Evolutionary conservation across 1,140 invertebrate genomes (phyloP).

Genomic region (Delia radicum): DNA sequence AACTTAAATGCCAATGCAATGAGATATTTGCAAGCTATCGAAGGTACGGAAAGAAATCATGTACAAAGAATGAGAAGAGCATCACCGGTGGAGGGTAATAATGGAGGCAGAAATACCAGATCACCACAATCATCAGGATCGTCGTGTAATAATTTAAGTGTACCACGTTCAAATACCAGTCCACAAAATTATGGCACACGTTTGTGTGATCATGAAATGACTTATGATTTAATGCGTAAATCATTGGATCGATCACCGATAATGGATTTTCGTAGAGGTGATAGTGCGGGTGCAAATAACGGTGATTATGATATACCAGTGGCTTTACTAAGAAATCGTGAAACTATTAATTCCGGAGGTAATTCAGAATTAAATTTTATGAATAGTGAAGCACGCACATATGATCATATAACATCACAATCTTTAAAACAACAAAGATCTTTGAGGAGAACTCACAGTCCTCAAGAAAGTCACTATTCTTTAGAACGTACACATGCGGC

Average conservation of each 20-base stretch:
- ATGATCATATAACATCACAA: conserved; percentile 44
- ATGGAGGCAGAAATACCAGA: conserved; percentile 32
- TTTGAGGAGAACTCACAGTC: conserved; percentile 36
- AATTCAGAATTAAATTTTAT: conserved; percentile 53
- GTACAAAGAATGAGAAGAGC: conserved; percentile 32
- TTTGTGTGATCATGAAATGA: conserved; percentile 52
- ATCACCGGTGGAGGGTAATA: conserved; percentile 18
- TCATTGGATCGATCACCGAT: conserved; percentile 39
- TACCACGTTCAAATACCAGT: conserved; percentile 40
- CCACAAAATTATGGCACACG: conserved; percentile 51
- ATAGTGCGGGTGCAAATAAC: conserved; percentile 33
- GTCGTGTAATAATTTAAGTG: conserved; percentile 42
- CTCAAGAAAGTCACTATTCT: conserved; percentile 29
- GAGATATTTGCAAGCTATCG: conserved; percentile 37
- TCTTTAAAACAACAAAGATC: conserved; percentile 38
- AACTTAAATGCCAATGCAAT: conserved; percentile 23
- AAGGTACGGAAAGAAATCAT: not conserved
- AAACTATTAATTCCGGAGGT: conserved; percentile 50
- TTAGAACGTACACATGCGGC: conserved; percentile 13
- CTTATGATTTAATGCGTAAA: conserved; percentile 48
- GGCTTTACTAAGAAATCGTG: conserved; percentile 33
- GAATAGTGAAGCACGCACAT: conserved; percentile 49
- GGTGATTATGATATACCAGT: conserved; percentile 33
- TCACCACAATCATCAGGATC: conserved; percentile 50
- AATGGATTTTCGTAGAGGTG: conserved; percentile 50